Evolutionary conservation across 2,888 invertebrate species (phyloP).

Genomic region (Octonoba sinensis): DNA sequence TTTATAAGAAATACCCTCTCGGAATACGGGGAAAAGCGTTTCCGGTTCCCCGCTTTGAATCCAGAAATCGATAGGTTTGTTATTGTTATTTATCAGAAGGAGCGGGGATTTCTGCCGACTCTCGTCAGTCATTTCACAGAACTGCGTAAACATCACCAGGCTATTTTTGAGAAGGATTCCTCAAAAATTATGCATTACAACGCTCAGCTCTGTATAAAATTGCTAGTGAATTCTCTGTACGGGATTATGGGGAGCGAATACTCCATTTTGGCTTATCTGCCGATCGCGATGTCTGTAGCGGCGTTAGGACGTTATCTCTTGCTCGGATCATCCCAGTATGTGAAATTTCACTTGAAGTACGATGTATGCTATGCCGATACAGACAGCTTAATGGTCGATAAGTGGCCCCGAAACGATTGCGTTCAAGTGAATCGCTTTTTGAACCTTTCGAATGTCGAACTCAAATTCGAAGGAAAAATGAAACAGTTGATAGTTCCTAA

Average conservation of each 20-base stretch:
- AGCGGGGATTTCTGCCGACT: constrained; percentile 11
- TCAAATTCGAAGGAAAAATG: constrained; percentile 33
- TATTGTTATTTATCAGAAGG: constrained; percentile 5
- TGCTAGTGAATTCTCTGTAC: constrained; percentile 36
- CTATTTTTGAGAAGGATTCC: neutral
- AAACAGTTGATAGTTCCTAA: constrained; percentile 4
- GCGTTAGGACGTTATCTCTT: constrained; percentile 19
- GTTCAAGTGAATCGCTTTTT: constrained; percentile 12
- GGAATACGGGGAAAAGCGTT: no score
- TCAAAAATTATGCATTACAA: constrained; percentile 31
- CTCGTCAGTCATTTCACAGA: constrained; percentile 15
- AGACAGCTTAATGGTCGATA: constrained; percentile 32
- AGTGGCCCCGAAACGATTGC: constrained; percentile 24
- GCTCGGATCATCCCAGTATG: constrained; percentile 24
- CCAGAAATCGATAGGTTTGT: constrained; percentile 1
- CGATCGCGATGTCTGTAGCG: constrained; percentile 17
- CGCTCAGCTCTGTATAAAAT: constrained; percentile 32
- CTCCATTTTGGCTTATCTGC: constrained; percentile 12
- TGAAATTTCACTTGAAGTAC: constrained; percentile 3
- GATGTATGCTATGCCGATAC: constrained; percentile 39
- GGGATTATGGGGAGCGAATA: constrained; percentile 33
- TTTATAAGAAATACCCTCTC: neutral
- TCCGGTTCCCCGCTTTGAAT: no score
- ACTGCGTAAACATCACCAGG: constrained; percentile 21
- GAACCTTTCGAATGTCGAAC: constrained; percentile 9